These are phyloP conservation scores for Melanotaenia nigrans DNA, from an alignment of 2,797 vertebrate genomes.

Conservation along the genomic window DNA sequence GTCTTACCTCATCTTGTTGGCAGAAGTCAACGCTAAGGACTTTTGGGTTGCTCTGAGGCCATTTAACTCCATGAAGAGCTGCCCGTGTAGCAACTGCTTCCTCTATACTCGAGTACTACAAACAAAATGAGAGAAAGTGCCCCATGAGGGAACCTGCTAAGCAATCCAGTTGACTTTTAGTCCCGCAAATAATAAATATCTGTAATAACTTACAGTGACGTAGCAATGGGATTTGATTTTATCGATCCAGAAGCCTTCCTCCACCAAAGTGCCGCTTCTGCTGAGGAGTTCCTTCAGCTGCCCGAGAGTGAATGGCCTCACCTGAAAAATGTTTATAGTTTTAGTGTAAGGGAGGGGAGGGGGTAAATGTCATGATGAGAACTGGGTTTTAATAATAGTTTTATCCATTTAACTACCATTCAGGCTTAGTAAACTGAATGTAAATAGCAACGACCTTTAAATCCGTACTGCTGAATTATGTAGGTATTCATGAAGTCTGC, in stretches of 20 bases:
- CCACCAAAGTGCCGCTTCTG: conserved; percentile 87
- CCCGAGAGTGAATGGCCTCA: conserved; percentile 91
- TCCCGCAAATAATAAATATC: not conserved
- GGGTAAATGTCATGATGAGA: no score
- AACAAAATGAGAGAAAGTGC: not conserved
- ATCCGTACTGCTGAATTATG: no score
- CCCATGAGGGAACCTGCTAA: not conserved
- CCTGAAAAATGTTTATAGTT: conserved; percentile 70
- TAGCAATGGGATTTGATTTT: conserved; percentile 96
- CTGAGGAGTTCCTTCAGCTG: conserved; percentile 91
- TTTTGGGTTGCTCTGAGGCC: conserved; percentile 95
- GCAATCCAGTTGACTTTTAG: not conserved
- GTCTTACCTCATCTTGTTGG: conserved; percentile 89
- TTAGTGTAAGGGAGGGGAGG: no score
- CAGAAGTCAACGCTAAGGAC: conserved; percentile 92
- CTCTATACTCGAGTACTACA: conserved; percentile 87
- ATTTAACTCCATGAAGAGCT: conserved; percentile 92
- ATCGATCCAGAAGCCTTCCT: conserved; percentile 93
- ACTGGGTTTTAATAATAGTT: no score
- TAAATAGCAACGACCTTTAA: no score
- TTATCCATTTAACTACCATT: no score
- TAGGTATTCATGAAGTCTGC: no score
- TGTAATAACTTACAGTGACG: conserved; percentile 85
- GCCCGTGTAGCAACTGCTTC: conserved; percentile 88
- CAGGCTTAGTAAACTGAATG: no score